Conservation (phyloP, 2,888 invertebrate genomes). For the Dicyrtomina minuta region DNA sequence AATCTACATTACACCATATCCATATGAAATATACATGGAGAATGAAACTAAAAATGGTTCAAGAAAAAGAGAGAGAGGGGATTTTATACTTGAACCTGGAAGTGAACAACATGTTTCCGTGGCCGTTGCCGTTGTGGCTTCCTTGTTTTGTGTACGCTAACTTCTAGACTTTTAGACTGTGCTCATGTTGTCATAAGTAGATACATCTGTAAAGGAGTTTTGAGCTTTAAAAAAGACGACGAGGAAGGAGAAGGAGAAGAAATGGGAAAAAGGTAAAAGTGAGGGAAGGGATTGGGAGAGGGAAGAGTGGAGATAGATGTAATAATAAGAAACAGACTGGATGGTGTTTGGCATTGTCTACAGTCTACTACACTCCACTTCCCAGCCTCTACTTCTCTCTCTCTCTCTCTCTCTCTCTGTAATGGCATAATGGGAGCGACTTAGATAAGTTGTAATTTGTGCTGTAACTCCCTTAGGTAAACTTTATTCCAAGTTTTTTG, state of each 20-base stretch:
- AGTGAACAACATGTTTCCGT: too few species aligned
- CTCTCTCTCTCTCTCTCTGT: conserved; percentile 7
- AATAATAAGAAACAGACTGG: not conserved
- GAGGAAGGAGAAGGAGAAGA: not conserved
- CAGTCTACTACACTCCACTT: not conserved
- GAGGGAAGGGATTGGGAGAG: not conserved
- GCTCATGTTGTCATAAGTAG: too few species aligned
- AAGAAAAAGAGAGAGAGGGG: not conserved
- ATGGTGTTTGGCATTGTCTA: conserved; percentile 9
- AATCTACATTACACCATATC: not conserved
- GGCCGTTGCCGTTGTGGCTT: too few species aligned
- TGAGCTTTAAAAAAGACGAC: not conserved
- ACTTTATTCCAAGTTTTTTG: conserved; percentile 50
- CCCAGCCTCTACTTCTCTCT: not conserved
- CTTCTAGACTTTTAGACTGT: too few species aligned
- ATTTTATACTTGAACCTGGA: too few species aligned
- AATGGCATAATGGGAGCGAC: conserved; percentile 50
- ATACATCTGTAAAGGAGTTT: too few species aligned
- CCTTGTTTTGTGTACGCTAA: too few species aligned
- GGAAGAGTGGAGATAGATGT: too few species aligned
- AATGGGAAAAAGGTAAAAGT: not conserved
- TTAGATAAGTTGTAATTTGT: conserved; percentile 54
- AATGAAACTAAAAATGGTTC: too few species aligned
- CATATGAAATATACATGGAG: not conserved
- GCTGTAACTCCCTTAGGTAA: conserved; percentile 52